A percentile compares a stretch with the other conserved stretches of the same genome.
Evolutionary conservation across 2,113 vertebrate species (phyloP).

Genomic region (Nerophis lumbriciformis): DNA sequence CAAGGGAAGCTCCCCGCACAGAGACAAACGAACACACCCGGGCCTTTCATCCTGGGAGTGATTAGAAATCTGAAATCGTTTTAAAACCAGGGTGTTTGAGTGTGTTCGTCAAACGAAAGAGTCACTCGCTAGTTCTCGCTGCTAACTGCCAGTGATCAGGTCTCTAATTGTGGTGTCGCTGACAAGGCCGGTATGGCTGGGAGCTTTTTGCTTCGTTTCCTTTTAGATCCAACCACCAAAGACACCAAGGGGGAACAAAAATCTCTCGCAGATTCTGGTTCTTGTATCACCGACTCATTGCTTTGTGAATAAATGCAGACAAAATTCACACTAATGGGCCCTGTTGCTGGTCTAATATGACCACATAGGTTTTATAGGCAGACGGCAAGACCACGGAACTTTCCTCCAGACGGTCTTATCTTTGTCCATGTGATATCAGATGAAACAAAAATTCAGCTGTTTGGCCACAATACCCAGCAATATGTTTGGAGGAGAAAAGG

Average conservation of each 20-base stretch:
- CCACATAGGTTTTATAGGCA: conserved; percentile 20
- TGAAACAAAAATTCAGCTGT: no score
- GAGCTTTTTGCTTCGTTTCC: conserved; percentile 59
- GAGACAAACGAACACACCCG: conserved; percentile 59
- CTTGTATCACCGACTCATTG: conserved; percentile 5
- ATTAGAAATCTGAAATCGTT: conserved; percentile 67
- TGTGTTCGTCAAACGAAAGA: conserved; percentile 61
- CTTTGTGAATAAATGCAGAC: conserved; percentile 55
- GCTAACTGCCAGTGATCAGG: conserved; percentile 62
- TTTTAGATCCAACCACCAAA: conserved; percentile 62
- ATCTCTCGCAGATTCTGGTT: conserved; percentile 21
- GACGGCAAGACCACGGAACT: conserved; percentile 28
- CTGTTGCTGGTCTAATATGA: conserved; percentile 43
- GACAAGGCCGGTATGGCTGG: conserved; percentile 59
- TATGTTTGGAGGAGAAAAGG: no score
- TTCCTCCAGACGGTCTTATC: no score
- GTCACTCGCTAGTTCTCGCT: conserved; percentile 57
- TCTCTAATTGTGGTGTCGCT: conserved; percentile 67
- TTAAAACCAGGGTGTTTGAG: conserved; percentile 58
- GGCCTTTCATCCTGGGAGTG: conserved; percentile 70
- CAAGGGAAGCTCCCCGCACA: conserved; percentile 60
- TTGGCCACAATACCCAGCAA: no score
- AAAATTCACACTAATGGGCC: conserved; percentile 49
- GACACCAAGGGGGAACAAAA: conserved; percentile 50
- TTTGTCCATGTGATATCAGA: no score